Evolutionary conservation across 2,797 vertebrate species (phyloP).

Genomic region (Babyrousa celebensis): DNA sequence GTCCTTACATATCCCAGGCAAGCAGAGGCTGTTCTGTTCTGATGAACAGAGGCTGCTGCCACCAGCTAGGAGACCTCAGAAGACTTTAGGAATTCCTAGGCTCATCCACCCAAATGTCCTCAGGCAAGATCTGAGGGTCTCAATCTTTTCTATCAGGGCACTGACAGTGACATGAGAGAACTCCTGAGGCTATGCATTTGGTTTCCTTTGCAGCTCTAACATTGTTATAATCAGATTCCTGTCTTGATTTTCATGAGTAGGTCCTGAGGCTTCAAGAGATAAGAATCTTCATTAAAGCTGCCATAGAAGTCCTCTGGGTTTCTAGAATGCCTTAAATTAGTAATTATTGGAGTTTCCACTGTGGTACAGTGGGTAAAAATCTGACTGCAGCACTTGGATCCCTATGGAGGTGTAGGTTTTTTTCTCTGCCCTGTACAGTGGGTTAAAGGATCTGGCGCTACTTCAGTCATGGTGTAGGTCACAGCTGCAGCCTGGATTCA

Average conservation of each 20-base stretch:
- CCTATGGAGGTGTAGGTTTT: too few relatives aligned
- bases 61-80: background rate
- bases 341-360: too few relatives aligned
- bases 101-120: background rate
- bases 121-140: background rate
- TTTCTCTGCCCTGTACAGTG: too few relatives aligned
- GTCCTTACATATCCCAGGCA: background rate
- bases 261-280: background rate
- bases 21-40: background rate
- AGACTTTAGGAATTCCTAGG: background rate
- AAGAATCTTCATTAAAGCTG: background rate
- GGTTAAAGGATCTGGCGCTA: too few relatives aligned
- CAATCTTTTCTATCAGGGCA: background rate
- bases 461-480: too few relatives aligned
- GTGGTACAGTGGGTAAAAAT: too few relatives aligned
- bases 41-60: background rate
- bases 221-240: background rate
- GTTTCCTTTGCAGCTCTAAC: background rate
- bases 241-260: background rate
- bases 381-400: too few relatives aligned
- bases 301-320: background rate
- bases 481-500: too few relatives aligned
- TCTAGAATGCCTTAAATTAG: background rate
- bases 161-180: background rate
- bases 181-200: background rate